These are phyloP conservation scores for Macrobrachium nipponense DNA, from an alignment of 1,140 invertebrate genomes.

Conservation along the genomic window DNA sequence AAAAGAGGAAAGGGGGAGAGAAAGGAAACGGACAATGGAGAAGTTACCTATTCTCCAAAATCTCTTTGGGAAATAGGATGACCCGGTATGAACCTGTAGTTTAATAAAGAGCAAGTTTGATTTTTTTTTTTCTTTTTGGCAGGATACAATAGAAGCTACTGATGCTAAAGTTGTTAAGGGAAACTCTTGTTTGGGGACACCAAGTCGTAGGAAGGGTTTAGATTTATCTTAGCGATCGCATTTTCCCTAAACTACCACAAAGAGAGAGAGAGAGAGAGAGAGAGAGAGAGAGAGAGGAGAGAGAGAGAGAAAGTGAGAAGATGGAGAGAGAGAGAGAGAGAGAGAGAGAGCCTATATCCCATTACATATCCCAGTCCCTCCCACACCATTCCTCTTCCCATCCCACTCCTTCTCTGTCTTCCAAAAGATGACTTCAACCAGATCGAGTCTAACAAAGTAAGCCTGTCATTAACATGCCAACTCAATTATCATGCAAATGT, in stretches of 20 bases:
- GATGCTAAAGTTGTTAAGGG: too few relatives aligned
- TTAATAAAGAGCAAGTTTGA: too few relatives aligned
- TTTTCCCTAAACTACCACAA: too few relatives aligned
- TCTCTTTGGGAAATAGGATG: too few relatives aligned
- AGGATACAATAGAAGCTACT: too few relatives aligned
- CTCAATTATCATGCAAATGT: slow-evolving; percentile 18
- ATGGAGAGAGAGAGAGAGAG: too few relatives aligned
- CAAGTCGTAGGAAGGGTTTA: neutral
- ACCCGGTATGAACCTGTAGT: too few relatives aligned
- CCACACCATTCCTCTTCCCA: neutral
- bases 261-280: too few relatives aligned
- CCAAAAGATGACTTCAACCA: neutral
- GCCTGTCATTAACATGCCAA: neutral
- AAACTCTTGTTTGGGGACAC: too few relatives aligned
- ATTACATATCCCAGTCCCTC: neutral
- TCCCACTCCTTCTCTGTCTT: slow-evolving; percentile 3
- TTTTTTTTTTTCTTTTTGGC: too few relatives aligned
- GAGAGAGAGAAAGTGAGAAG: too few relatives aligned
- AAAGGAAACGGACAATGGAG: neutral
- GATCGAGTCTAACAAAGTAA: slow-evolving; percentile 3
- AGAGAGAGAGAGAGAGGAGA: neutral
- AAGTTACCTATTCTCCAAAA: too few relatives aligned
- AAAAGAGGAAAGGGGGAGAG: neutral
- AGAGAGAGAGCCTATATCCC: neutral
- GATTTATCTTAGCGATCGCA: neutral